These are phyloP conservation scores for Phaethon lepturus DNA, from an alignment of 2,113 vertebrate species.

Conservation along the genomic window DNA sequence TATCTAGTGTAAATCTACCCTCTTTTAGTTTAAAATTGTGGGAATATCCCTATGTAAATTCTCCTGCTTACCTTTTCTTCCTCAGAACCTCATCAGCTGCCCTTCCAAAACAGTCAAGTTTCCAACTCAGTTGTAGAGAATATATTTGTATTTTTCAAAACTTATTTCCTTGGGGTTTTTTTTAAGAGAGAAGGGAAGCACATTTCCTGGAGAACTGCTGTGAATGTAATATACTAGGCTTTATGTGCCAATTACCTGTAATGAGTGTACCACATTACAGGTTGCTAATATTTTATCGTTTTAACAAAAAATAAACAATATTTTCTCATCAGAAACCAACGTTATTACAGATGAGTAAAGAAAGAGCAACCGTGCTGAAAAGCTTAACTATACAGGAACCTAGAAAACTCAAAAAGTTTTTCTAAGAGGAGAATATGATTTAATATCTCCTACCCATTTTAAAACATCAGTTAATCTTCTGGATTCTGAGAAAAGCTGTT, in stretches of 20 bases:
- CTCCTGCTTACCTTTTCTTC: background rate
- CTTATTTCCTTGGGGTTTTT: background rate
- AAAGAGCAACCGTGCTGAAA: background rate
- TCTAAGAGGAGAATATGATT: background rate
- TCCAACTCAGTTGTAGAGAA: background rate
- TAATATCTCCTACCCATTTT: background rate
- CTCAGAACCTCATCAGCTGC: background rate
- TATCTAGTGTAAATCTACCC: too few relatives aligned
- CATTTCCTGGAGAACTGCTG: background rate
- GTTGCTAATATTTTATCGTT: background rate
- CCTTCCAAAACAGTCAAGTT: background rate
- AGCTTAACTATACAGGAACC: background rate
- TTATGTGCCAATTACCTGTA: background rate
- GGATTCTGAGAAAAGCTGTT: background rate
- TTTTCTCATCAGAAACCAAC: background rate
- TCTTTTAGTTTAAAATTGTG: too few relatives aligned
- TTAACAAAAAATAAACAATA: background rate
- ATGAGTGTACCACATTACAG: background rate
- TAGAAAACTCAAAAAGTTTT: background rate
- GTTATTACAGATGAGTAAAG: background rate
- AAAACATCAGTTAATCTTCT: background rate
- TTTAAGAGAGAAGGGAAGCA: background rate
- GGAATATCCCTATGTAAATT: background rate
- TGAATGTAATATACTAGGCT: background rate
- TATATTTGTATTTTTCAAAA: background rate